These are phyloP conservation scores for Pheosia gnoma DNA, from an alignment of 2,888 invertebrate species.

Conservation along the genomic window DNA sequence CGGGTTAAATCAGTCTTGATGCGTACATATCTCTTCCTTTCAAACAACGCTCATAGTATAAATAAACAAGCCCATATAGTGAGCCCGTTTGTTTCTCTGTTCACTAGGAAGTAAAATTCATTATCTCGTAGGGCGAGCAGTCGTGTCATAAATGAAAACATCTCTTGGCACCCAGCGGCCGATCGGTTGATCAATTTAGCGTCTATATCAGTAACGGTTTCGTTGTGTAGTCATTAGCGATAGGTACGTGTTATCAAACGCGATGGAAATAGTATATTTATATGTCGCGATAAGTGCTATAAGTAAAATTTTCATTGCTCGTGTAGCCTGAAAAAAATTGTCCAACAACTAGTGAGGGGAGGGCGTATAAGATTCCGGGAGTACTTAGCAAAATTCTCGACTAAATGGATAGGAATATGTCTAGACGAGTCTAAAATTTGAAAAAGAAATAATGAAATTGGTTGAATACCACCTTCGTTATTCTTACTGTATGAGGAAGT, in stretches of 20 bases:
- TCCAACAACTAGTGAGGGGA: too few relatives aligned
- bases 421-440: too few relatives aligned
- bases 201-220: background rate
- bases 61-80: background rate
- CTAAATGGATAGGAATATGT: too few relatives aligned
- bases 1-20: background rate
- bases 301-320: background rate
- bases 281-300: background rate
- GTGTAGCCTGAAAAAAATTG: too few relatives aligned
- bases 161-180: background rate
- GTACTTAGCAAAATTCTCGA: too few relatives aligned
- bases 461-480: too few relatives aligned
- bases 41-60: background rate
- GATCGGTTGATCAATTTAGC: constrained; percentile 1
- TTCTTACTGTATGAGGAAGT: too few relatives aligned
- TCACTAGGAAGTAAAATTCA: background rate
- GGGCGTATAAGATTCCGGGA: too few relatives aligned
- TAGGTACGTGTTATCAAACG: background rate
- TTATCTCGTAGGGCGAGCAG: background rate
- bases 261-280: background rate
- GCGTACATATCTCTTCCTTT: background rate
- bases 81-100: background rate
- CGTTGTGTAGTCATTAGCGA: background rate
- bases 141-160: background rate
- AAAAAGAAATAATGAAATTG: too few relatives aligned